Base-by-base conservation (phyloP, 2,888 invertebrate species). In the Cerastoderma edule region DNA sequence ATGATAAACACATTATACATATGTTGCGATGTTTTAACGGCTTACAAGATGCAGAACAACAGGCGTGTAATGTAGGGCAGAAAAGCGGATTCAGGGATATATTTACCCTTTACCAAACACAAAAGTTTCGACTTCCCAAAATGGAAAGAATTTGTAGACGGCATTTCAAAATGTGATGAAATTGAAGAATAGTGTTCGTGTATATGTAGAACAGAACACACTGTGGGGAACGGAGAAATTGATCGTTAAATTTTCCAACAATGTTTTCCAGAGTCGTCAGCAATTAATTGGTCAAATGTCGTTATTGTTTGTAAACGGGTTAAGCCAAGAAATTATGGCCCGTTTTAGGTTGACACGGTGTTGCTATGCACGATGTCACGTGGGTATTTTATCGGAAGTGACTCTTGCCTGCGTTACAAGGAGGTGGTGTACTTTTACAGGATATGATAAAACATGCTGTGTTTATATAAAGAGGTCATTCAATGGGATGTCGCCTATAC, bases 101-200 rank as follows among this genome's bases (percentile, higher is more conserved):
- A n/a, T 48, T 48, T n/a, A 48, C 48, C 48, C n/a, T n/a, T 48
- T 48, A 48, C 48, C 48, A 6, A 48, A 48, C 48, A 19, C 48
- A 48, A 10, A 48, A 19, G 16, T 48, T 48, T 48, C 16, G 16
- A 48, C 10, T 48, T 5, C n/a, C 22, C 6, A 19, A 48, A 6
- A 48, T 48, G 16, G 10, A 48, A 19, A 48, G n/a, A 19, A 10
- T 19, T 48, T 10, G 48, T 22, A 48, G 48, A 19, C n/a, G 48
- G 22, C 48, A 48, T n/a, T 48, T 10, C 22, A 5, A 48, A 48
- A 22, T 19, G n/a, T n/a, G 48, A n/a, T 39, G 16, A 39, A 10
- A 39, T 39, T 16, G 8, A 10, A 39, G 8, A 10, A 39, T 16
- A 39, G 39, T 39, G 8, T 8, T 13, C 8, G 39, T 13, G 39